These are phyloP conservation scores for silkworm (Bombyx mori) DNA, from an alignment of 1,140 invertebrate species.

Conservation along the genomic window DNA sequence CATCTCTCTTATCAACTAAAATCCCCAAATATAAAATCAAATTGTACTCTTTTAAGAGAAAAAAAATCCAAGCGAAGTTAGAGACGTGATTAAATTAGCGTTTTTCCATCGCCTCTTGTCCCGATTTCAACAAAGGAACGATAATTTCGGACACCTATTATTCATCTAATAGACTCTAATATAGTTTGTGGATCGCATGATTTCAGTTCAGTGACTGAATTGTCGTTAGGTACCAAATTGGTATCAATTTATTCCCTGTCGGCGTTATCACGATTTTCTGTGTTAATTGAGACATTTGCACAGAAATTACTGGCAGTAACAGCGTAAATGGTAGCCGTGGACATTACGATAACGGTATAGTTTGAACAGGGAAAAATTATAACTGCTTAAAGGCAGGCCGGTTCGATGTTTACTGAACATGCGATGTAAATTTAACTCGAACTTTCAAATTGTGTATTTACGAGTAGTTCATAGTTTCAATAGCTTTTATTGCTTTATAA, in stretches of 20 bases:
- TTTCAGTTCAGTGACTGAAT: slow-evolving; percentile 45
- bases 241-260: slow-evolving; percentile 50
- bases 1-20: too few species aligned
- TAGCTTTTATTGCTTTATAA: too few species aligned
- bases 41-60: too few species aligned
- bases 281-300: slow-evolving; percentile 65
- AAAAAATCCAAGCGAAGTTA: too few species aligned
- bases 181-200: slow-evolving; percentile 27
- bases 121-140: slow-evolving; percentile 1
- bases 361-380: slow-evolving; percentile 17
- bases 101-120: too few species aligned
- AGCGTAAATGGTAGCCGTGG: slow-evolving; percentile 26
- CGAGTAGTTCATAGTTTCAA: too few species aligned
- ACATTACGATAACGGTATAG: slow-evolving; percentile 22
- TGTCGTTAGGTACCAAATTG: slow-evolving; percentile 46
- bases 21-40: too few species aligned
- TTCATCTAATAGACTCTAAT: slow-evolving; percentile 15
- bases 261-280: slow-evolving; percentile 53
- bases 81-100: too few species aligned
- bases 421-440: slow-evolving; percentile 4
- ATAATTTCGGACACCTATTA: slow-evolving; percentile 16
- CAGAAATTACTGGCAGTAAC: slow-evolving; percentile 45
- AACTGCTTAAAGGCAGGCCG: slow-evolving; percentile 8
- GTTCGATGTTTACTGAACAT: slow-evolving; percentile 13
- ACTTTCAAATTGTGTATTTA: too few species aligned